Percentiles rank a stretch among this genome's conserved stretches.
phyloP scores from a whole-genome alignment of 2,888 invertebrate species.

The Hylaea fasciaria region DNA sequence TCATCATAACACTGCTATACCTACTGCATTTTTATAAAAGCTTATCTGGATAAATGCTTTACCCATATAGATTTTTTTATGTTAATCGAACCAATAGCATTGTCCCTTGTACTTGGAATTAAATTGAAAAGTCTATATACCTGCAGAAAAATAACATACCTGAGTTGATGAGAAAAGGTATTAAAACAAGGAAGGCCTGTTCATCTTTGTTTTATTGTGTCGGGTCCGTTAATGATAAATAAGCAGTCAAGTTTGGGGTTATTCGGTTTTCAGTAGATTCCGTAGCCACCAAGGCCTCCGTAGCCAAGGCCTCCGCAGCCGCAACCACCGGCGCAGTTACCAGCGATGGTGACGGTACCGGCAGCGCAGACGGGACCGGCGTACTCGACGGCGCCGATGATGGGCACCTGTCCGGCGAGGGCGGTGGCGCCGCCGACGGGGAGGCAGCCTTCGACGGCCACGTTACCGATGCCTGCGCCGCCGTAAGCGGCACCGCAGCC shows the following conservation, averaged over 20 bases:
- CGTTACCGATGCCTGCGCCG: conserved; percentile 38
- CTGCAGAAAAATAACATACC: no score
- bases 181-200: no score
- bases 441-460: conserved; percentile 42
- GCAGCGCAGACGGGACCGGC: conserved; percentile 40
- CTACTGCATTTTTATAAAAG: no score
- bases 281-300: neutral
- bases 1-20: no score
- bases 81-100: no score
- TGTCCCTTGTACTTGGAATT: no score
- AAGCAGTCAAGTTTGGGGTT: neutral
- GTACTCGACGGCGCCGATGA: conserved; percentile 40
- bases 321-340: conserved; percentile 32
- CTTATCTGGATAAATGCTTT: no score
- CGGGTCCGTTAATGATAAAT: neutral
- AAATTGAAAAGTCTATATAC: no score
- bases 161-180: no score
- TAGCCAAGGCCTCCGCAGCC: neutral
- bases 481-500: conserved; percentile 19
- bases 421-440: conserved; percentile 40
- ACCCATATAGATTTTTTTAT: no score
- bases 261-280: neutral
- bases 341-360: conserved; percentile 41
- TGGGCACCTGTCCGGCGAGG: conserved; percentile 42
- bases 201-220: neutral